Conservation (phyloP, 64 coral and sea anemone genomes). For the Platygyra sinensis region DNA sequence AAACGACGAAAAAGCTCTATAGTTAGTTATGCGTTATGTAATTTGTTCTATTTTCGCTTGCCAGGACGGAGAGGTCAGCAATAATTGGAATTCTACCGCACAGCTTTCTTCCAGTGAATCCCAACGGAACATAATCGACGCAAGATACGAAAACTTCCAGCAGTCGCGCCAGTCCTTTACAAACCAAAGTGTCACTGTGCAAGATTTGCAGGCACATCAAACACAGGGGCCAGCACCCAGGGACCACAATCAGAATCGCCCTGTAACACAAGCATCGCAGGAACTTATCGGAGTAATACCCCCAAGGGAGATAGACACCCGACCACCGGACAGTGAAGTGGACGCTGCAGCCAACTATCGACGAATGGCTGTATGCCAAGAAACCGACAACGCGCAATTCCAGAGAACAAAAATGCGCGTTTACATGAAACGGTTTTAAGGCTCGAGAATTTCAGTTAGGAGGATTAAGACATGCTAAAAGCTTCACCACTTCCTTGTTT, state of each 20-base stretch:
- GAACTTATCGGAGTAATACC: conserved; percentile 23
- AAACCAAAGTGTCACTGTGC: not conserved
- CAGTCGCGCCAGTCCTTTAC: not conserved
- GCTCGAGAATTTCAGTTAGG: not conserved
- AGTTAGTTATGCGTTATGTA: too few relatives aligned
- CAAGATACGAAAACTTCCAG: not conserved
- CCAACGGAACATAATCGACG: not conserved
- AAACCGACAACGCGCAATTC: conserved; percentile 26
- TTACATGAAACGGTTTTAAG: conserved; percentile 62
- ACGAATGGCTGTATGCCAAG: conserved; percentile 62
- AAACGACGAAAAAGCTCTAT: not conserved
- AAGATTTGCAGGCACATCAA: not conserved
- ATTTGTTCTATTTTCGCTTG: not conserved
- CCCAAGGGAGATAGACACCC: not conserved
- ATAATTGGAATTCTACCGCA: not conserved
- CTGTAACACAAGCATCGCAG: not conserved
- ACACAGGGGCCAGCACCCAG: not conserved
- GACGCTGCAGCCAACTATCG: not conserved
- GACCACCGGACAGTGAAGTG: not conserved
- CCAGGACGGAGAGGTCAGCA: not conserved
- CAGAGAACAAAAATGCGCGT: conserved; percentile 59
- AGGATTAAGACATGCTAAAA: too few relatives aligned
- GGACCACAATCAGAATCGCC: not conserved
- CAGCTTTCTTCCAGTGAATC: not conserved
- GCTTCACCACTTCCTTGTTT: too few relatives aligned